Percentiles rank a stretch among this genome's conserved stretches.
Evolutionary conservation across 2,797 vertebrate genomes (phyloP).

Genomic region (Hyperoplus lanceolatus): DNA sequence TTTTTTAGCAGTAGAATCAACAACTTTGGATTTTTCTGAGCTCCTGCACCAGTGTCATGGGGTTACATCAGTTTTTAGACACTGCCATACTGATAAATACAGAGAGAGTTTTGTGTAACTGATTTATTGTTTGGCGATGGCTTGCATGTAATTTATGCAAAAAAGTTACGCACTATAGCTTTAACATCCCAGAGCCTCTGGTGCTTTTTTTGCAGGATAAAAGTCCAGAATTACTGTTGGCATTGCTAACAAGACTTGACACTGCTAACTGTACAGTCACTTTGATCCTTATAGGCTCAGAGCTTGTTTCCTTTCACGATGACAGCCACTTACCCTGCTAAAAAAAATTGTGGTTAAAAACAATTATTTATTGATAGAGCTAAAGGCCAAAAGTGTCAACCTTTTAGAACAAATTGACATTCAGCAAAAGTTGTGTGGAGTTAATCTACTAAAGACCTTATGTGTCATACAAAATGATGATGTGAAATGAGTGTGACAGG

Average conservation of each 20-base stretch:
- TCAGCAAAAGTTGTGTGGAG: not conserved
- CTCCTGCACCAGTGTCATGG: too few relatives aligned
- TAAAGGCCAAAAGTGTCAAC: not conserved
- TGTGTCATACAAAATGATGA: not conserved
- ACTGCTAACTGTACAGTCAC: not conserved
- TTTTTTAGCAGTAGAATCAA: too few relatives aligned
- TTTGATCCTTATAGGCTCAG: constrained; percentile 18
- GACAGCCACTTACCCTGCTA: not conserved
- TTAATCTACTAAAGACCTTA: not conserved
- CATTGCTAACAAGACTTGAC: not conserved
- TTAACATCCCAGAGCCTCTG: too few relatives aligned
- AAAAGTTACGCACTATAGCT: not conserved
- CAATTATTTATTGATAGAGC: not conserved
- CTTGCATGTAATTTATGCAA: not conserved
- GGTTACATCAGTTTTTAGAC: too few relatives aligned
- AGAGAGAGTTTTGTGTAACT: too few relatives aligned
- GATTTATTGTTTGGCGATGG: too few relatives aligned
- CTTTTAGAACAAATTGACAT: not conserved
- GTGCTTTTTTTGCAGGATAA: not conserved
- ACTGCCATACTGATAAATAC: too few relatives aligned
- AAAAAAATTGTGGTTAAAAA: not conserved
- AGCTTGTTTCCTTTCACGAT: constrained; percentile 5
- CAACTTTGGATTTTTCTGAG: too few relatives aligned
- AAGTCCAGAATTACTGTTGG: not conserved
- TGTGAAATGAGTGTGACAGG: not conserved